Evolutionary conservation across 1,140 invertebrate species (phyloP).

Genomic region (Micrasema minimum): DNA sequence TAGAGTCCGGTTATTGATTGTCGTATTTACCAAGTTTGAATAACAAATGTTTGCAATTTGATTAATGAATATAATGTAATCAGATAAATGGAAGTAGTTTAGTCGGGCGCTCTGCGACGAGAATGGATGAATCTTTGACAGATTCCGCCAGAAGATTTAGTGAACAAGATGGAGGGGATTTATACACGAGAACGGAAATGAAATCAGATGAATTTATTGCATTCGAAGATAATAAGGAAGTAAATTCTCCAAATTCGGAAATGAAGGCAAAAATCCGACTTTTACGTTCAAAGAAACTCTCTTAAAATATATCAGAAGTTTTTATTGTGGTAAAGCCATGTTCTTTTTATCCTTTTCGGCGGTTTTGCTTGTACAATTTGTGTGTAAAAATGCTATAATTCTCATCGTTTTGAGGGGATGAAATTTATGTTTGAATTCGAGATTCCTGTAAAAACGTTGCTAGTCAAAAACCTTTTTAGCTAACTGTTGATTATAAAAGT

Average conservation of each 20-base stretch:
- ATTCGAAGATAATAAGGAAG: slow-evolving; percentile 11
- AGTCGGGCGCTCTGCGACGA: slow-evolving; percentile 7
- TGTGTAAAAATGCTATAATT: too few species aligned
- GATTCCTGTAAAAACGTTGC: too few species aligned
- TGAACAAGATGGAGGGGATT: slow-evolving; percentile 46
- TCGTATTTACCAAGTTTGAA: slow-evolving; percentile 22
- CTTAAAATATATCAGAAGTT: too few species aligned
- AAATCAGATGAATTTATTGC: slow-evolving; percentile 48
- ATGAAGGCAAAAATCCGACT: too few species aligned
- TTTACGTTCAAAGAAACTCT: too few species aligned
- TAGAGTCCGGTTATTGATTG: slow-evolving; percentile 21
- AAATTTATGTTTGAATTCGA: too few species aligned
- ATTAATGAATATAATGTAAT: slow-evolving; percentile 44
- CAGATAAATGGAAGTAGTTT: slow-evolving; percentile 30
- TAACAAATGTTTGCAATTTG: slow-evolving; percentile 36
- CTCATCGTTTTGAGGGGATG: too few species aligned
- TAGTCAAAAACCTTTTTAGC: too few species aligned
- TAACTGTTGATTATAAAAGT: too few species aligned
- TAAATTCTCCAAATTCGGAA: not conserved
- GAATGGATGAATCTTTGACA: slow-evolving; percentile 50
- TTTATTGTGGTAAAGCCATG: too few species aligned
- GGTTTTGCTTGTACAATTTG: too few species aligned
- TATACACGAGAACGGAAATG: slow-evolving; percentile 47
- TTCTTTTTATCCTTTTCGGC: too few species aligned
- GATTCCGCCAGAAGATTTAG: slow-evolving; percentile 48